These are phyloP conservation scores for Drosophila antonietae DNA, from an alignment of 2,888 invertebrate genomes.

Conservation along the genomic window DNA sequence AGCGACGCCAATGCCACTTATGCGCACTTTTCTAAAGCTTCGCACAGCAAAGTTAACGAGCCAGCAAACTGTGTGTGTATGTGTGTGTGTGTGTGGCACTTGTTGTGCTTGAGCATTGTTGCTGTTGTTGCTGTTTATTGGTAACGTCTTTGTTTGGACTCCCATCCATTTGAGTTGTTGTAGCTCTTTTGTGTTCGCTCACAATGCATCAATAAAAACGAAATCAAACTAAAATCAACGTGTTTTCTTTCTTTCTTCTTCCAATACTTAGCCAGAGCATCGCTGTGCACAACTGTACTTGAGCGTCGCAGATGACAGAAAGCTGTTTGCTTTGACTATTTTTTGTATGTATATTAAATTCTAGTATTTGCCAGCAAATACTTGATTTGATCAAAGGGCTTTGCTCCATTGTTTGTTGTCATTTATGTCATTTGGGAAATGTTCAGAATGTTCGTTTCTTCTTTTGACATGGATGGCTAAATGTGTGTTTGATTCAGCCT, in stretches of 20 bases:
- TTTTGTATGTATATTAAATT: conserved; percentile 1
- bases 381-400: conserved; percentile 8
- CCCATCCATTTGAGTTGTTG: conserved; percentile 28
- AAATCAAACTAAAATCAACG: conserved; percentile 25
- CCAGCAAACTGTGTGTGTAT: conserved; percentile 36
- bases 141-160: conserved; percentile 43
- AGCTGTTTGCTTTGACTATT: conserved; percentile 23
- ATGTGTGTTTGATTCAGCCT: not conserved
- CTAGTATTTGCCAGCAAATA: not conserved
- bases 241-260: conserved; percentile 2
- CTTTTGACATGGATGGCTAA: not conserved
- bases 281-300: conserved; percentile 31
- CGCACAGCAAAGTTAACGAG: conserved; percentile 50
- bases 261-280: not conserved
- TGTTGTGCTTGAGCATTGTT: conserved; percentile 38
- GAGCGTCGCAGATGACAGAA: conserved; percentile 15
- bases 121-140: conserved; percentile 41
- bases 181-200: conserved; percentile 25
- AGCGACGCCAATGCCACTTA: conserved; percentile 54
- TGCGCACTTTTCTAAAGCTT: conserved; percentile 52
- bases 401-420: not conserved
- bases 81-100: conserved; percentile 18
- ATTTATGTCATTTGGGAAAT: not conserved
- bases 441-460: not conserved
- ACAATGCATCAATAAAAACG: conserved; percentile 34